Conservation (phyloP, 2,113 vertebrate species). For the Dolichotis patagonum region DNA sequence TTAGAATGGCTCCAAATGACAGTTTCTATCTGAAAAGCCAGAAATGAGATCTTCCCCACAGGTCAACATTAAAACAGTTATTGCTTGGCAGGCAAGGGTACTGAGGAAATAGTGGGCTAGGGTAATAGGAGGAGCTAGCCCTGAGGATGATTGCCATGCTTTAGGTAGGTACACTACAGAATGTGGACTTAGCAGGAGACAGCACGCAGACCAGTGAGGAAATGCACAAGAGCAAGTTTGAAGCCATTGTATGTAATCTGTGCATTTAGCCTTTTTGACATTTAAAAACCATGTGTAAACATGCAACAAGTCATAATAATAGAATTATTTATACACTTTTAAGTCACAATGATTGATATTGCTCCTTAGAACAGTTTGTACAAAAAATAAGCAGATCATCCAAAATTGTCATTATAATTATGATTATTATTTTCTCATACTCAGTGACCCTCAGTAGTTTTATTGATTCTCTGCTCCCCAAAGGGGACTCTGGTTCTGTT, state of each 20-base stretch:
- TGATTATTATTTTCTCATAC: not conserved
- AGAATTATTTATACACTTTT: not conserved
- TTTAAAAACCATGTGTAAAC: not conserved
- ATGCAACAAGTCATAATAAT: not conserved
- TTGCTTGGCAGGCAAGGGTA: not conserved
- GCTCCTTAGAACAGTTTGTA: not conserved
- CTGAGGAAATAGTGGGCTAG: not conserved
- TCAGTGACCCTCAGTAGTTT: no score
- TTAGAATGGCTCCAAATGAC: not conserved
- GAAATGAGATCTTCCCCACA: not conserved
- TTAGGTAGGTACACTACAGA: not conserved
- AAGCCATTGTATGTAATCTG: not conserved
- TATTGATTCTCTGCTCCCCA: not conserved
- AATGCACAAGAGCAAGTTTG: not conserved
- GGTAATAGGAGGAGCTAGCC: not conserved
- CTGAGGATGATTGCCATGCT: not conserved
- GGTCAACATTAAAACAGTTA: not conserved
- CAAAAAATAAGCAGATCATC: constrained; percentile 1
- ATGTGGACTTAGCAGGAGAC: not conserved
- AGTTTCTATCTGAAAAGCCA: not conserved
- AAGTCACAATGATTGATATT: not conserved
- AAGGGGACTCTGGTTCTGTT: no score
- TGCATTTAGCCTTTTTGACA: not conserved
- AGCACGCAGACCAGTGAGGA: not conserved
- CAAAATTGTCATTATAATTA: not conserved